A percentile compares a stretch with the other conserved stretches of the same genome.
Evolutionary conservation across 2,888 invertebrate genomes (phyloP).

Genomic region (Philereme transversata): DNA sequence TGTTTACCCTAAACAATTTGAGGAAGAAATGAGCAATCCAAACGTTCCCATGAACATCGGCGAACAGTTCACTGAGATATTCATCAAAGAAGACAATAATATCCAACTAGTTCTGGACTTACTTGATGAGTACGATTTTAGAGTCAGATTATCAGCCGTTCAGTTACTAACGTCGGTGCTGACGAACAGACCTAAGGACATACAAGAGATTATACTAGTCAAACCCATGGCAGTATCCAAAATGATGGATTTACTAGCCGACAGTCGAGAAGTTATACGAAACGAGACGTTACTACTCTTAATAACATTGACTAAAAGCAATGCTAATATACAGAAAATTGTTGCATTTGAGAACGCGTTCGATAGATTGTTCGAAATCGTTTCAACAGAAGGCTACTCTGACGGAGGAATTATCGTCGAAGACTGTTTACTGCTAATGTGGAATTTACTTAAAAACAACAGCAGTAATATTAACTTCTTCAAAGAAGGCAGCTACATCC

Average conservation of each 20-base stretch:
- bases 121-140: conserved; percentile 97
- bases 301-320: conserved; percentile 95
- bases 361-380: conserved; percentile 96
- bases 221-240: conserved; percentile 99
- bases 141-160: conserved; percentile 95
- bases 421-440: conserved; percentile 96
- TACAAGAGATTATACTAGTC: conserved; percentile 93
- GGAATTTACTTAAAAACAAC: conserved; percentile 97
- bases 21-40: conserved; percentile 90
- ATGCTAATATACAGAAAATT: conserved; percentile 99
- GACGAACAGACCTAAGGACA: conserved; percentile 92
- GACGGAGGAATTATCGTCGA: conserved; percentile 99
- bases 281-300: conserved; percentile 97
- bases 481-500: conserved; percentile 98
- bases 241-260: conserved; percentile 97
- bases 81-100: conserved; percentile 94
- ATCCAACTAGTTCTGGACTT: conserved; percentile 91
- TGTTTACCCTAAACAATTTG: conserved; percentile 91
- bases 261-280: conserved; percentile 96
- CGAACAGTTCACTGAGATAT: conserved; percentile 98
- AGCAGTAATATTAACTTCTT: conserved; percentile 99
- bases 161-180: conserved; percentile 94
- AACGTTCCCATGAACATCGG: conserved; percentile 89
- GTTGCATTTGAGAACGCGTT: conserved; percentile 99
- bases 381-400: conserved; percentile 94